Base-by-base conservation (phyloP, 2,888 invertebrate species). In the Alentia gelatinosa region DNA sequence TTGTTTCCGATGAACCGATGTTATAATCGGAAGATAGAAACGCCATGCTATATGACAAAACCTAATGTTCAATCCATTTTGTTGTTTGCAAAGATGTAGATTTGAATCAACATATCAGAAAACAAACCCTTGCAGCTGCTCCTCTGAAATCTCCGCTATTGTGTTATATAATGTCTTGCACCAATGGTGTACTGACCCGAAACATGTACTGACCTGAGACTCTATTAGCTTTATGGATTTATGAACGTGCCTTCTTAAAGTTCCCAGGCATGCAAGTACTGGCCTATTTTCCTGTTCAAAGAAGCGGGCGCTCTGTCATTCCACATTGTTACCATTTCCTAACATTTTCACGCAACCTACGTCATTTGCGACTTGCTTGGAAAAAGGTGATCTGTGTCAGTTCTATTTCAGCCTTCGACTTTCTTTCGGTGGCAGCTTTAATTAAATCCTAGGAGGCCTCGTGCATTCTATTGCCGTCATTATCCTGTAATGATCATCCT, bases 281-380 rank as follows among this genome's bases (percentile, higher is more conserved):
- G n/a, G n/a, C n/a, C n/a, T n/a, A n/a, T n/a, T n/a, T n/a, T n/a
- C n/a, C n/a, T n/a, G n/a, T n/a, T n/a, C n/a, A 56, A n/a, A 19
- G n/a, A 56, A 56, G 15, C 19, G n/a, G 9, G 9, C 56, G 19
- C 23, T 19, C n/a, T 19, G 56, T 68, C 30, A 68, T 68, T 26
- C 68, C 26, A 68, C 68, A 68, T 68, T 68, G 68, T 68, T 68
- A 68, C 68, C 68, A 68, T 68, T 68, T 68, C 68, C 26, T 26
- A 68, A 3, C 26, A 12, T 68, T 68, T 68, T 30, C 68, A 4
- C 12, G 26, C 33, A 68, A 30, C 30, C 68, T 68, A 30, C 68
- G 68, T 68, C 68, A 68, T 68, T 19, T 68, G 26, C 68, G 68
- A 68, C 68, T 30, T 68, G 68, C 68, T 68, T 68, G 30, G 19